A percentile compares a stretch with the other conserved stretches of the same genome.
Conservation (phyloP, 2,113 vertebrate species). For the Chlorodrepanis virens region DNA sequence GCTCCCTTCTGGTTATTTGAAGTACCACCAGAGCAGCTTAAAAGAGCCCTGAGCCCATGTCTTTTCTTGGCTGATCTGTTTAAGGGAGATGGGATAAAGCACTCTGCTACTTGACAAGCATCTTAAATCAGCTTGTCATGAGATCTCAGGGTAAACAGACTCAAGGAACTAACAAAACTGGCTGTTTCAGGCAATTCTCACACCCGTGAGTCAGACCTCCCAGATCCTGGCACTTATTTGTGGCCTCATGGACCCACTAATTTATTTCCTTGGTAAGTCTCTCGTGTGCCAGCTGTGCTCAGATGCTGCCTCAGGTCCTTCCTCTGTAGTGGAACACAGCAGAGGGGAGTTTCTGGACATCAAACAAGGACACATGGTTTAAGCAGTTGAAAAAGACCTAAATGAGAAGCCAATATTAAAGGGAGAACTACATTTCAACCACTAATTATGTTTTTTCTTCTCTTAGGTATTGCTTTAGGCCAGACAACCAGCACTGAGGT, state of each 20-base stretch:
- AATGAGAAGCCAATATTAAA: not conserved
- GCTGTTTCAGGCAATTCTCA: not conserved
- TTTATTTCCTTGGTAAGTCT: not conserved
- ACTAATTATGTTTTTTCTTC: not conserved
- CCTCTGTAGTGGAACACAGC: not conserved
- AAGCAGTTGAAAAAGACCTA: not conserved
- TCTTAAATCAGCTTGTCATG: not conserved
- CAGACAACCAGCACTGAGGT: not conserved
- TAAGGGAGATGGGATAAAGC: not conserved
- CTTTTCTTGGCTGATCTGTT: not conserved
- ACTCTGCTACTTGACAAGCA: not conserved
- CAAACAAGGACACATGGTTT: rapidly evolving
- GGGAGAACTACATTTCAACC: not conserved
- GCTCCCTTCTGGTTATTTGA: not conserved
- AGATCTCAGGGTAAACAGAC: not conserved
- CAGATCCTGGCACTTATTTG: not conserved
- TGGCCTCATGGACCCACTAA: not conserved
- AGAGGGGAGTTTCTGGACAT: not conserved
- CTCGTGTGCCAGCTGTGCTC: not conserved
- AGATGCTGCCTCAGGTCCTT: not conserved
- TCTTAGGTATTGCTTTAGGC: constrained; percentile 31
- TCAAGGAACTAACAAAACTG: not conserved
- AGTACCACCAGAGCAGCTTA: not conserved
- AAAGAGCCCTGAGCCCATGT: not conserved
- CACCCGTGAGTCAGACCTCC: not conserved